Base-by-base conservation (phyloP, 2,888 invertebrate species). In the Rhagium mordax region DNA sequence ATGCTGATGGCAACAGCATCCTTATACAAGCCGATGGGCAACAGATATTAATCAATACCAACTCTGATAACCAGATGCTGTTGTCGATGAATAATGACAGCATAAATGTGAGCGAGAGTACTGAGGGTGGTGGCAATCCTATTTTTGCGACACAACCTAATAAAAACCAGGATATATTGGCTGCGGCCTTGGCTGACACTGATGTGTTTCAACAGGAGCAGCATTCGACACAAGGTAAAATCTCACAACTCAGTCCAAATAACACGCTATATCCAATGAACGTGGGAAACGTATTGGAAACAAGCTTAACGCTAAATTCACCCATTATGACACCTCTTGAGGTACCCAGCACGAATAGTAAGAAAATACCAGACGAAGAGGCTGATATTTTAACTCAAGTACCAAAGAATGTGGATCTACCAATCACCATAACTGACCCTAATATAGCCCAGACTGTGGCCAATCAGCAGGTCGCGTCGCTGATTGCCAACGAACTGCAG, bases 281-380 rank as follows among this genome's bases (percentile, higher is more conserved):
- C 69, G 89, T 89, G 24, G 87, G 92, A 71, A 90, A 92, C 76
- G 94, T 94, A 0, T 91, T 93, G 3, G 95, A 95, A 86, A 95
- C 95, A 0, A 95, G 94, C 79, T 89, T 94, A 3, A 89, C 95
- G 15, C 91, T 94, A 83, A 94, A 93, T 86, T 94, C 92, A 1
- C 93, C 95, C 0, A 95, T 95, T 66, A 95, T 95, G 95, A 94
- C 95, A 0, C 93, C 95, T 0, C 87, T 94, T 24, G 95, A 95
- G 86, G 90, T 93, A 21, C 94, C 94, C 4, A 92, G 84, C 81
- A 88, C 77, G 76, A 88, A 83, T 84, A 87, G 69, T 77, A 89
- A 81, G 83, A 89, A 83, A 79, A 87, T 84, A 66, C 81, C 79
- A 66, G 85, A 85, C 67, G 84, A 84, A 53, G 86, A 87, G 76